Percentiles rank a stretch among this genome's conserved stretches.
Conservation (phyloP, 2,888 invertebrate genomes). For the Meloe dianella region DNA sequence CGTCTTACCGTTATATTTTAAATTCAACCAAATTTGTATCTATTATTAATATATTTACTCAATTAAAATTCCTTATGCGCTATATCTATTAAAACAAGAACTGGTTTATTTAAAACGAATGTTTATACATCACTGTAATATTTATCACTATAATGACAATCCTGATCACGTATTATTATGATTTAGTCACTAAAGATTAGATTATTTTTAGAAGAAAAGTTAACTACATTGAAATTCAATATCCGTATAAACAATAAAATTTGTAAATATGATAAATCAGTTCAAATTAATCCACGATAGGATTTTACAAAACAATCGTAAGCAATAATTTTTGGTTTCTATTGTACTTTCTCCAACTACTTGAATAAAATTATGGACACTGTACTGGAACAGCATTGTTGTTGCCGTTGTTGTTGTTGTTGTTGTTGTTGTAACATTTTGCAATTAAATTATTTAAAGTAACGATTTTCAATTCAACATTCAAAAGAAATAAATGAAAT, state of each 20-base stretch:
- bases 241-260: not conserved
- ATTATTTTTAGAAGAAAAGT: not conserved
- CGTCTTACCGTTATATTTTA: not conserved
- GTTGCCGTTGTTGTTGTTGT: not conserved
- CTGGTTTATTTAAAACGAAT: not conserved
- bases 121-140: not conserved
- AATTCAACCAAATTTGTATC: not conserved
- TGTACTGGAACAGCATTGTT: not conserved
- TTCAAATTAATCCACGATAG: conserved; percentile 4
- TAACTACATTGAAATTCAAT: not conserved
- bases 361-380: conserved; percentile 5
- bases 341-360: conserved; percentile 6
- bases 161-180: not conserved
- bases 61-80: not conserved
- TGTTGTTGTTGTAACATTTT: not conserved
- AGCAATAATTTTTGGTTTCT: conserved; percentile 9
- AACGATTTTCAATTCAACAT: not conserved
- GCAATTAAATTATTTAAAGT: conserved; percentile 3
- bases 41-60: not conserved
- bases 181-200: not conserved
- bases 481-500: not conserved
- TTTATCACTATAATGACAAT: conserved; percentile 2
- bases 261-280: not conserved
- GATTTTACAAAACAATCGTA: not conserved
- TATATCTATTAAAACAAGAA: not conserved